These are phyloP conservation scores for Parascotia fuliginaria DNA, from an alignment of 2,888 invertebrate species.

Conservation along the genomic window DNA sequence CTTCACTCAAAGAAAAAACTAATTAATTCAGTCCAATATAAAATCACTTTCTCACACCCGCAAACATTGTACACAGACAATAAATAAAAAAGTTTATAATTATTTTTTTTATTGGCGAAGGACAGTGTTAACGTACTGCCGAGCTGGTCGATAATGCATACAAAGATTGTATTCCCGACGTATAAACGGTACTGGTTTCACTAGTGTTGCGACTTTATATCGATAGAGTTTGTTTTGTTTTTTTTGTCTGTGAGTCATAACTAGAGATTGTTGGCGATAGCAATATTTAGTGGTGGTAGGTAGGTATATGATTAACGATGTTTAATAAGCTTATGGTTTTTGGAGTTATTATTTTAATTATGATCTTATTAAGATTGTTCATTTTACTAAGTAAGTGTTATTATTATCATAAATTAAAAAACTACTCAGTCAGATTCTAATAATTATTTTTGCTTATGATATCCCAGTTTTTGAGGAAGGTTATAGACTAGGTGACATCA, in stretches of 20 bases:
- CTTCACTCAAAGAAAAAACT: constrained; percentile 25
- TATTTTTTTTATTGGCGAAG: constrained; percentile 24
- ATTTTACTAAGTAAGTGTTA: too few relatives aligned
- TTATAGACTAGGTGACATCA: too few relatives aligned
- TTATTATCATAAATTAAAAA: too few relatives aligned
- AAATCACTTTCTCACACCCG: constrained; percentile 41
- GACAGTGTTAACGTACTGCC: constrained; percentile 45
- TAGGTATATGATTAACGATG: too few relatives aligned
- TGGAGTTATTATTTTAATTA: too few relatives aligned
- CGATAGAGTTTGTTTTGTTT: constrained; percentile 34
- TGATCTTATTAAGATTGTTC: too few relatives aligned
- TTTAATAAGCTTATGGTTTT: too few relatives aligned
- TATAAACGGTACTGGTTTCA: constrained; percentile 49
- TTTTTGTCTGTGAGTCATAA: background rate
- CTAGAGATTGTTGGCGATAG: background rate
- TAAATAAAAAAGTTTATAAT: constrained; percentile 13
- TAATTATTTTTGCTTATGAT: too few relatives aligned
- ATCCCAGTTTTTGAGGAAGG: too few relatives aligned
- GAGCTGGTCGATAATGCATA: constrained; percentile 61
- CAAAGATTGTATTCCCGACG: constrained; percentile 51
- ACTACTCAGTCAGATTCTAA: too few relatives aligned
- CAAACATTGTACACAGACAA: constrained; percentile 26
- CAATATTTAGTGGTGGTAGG: too few relatives aligned
- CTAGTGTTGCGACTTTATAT: constrained; percentile 51
- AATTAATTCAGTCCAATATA: constrained; percentile 21